Evolutionary conservation across 2,797 vertebrate species (phyloP).

Genomic region (Sebastes variabilis): DNA sequence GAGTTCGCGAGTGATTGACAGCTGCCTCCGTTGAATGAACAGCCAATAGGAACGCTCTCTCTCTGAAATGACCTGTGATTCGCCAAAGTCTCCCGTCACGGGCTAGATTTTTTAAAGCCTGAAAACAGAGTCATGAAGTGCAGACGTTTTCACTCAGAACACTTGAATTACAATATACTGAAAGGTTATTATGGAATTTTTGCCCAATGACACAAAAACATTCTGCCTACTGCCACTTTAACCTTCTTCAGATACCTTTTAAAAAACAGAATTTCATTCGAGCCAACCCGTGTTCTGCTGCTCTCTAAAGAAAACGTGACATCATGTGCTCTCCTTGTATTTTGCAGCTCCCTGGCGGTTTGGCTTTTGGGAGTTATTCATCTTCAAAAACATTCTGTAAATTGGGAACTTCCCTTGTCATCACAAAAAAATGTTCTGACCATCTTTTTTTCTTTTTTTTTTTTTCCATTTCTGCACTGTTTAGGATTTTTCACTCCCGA

Average conservation of each 20-base stretch:
- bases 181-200: no score
- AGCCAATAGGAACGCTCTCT: no score
- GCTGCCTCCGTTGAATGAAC: no score
- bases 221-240: not conserved
- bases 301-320: not conserved
- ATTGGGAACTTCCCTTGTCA: not conserved
- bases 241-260: conserved; percentile 20
- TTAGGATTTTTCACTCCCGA: not conserved
- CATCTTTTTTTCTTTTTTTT: not conserved
- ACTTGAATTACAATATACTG: no score
- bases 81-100: no score
- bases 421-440: not conserved
- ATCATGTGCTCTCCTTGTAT: not conserved
- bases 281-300: conserved; percentile 12
- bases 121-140: no score
- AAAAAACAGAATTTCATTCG: not conserved
- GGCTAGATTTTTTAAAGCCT: no score
- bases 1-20: no score
- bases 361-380: conserved; percentile 1
- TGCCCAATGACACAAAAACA: no score
- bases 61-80: no score
- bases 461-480: not conserved
- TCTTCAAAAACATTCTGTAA: not conserved
- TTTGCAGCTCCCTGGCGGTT: conserved; percentile 6
- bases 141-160: no score